Conservation (phyloP, 2,888 invertebrate species). For the Protula sp. region DNA sequence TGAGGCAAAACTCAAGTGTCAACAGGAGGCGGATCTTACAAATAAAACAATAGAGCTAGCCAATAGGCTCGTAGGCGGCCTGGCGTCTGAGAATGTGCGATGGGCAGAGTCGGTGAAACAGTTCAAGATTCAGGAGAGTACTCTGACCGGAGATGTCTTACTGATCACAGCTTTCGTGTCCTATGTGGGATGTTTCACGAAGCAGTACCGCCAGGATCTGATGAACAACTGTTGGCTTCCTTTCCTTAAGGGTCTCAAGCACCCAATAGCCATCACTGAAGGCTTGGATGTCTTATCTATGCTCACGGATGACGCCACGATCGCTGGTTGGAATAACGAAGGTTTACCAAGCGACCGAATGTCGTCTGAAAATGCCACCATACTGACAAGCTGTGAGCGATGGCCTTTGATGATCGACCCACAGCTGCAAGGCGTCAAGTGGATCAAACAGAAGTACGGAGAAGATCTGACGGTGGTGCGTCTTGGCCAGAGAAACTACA, state of each 20-base stretch:
- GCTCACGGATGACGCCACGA: slow-evolving; percentile 86
- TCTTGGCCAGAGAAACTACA: slow-evolving; percentile 83
- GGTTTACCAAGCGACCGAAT: slow-evolving; percentile 91
- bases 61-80: slow-evolving; percentile 85
- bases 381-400: slow-evolving; percentile 83
- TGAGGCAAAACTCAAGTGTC: slow-evolving; percentile 76
- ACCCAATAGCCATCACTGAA: slow-evolving; percentile 74
- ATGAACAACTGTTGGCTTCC: slow-evolving; percentile 66
- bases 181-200: slow-evolving; percentile 93
- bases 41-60: slow-evolving; percentile 85
- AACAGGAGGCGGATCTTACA: slow-evolving; percentile 90
- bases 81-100: slow-evolving; percentile 91
- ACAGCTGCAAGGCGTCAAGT: slow-evolving; percentile 84
- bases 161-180: slow-evolving; percentile 92
- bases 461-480: slow-evolving; percentile 74
- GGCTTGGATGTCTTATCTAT: slow-evolving; percentile 79
- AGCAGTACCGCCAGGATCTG: slow-evolving; percentile 80
- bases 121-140: slow-evolving; percentile 77
- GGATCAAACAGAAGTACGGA: slow-evolving; percentile 85
- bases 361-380: slow-evolving; percentile 96
- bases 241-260: slow-evolving; percentile 67
- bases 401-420: slow-evolving; percentile 98
- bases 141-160: slow-evolving; percentile 86
- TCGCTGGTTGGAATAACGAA: slow-evolving; percentile 94
- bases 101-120: slow-evolving; percentile 84